These are phyloP conservation scores for Odontocolon sp. DNA, from an alignment of 2,888 invertebrate genomes.

Conservation along the genomic window DNA sequence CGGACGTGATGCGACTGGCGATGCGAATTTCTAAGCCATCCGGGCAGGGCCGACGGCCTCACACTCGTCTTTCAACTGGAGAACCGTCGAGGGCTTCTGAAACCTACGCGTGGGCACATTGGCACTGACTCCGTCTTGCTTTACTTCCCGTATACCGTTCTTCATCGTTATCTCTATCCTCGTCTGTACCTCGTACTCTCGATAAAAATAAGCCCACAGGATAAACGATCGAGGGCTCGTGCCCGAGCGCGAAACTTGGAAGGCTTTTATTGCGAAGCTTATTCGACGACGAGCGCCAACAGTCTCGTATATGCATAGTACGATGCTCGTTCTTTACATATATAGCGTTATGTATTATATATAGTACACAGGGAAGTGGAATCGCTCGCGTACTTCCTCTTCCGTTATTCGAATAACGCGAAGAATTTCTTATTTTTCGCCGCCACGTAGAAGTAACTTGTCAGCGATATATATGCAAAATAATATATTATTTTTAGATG, in stretches of 20 bases:
- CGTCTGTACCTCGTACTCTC: neutral
- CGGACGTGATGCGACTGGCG: slow-evolving; percentile 71
- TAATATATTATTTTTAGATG: too few relatives aligned
- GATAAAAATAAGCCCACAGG: slow-evolving; percentile 39
- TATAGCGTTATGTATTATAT: neutral
- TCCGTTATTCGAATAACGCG: slow-evolving; percentile 17
- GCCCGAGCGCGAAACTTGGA: slow-evolving; percentile 31
- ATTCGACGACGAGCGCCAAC: neutral
- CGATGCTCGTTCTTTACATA: neutral
- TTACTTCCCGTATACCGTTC: neutral
- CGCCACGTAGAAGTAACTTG: neutral
- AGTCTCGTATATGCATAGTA: neutral
- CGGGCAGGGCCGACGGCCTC: slow-evolving; percentile 69
- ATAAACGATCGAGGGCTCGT: slow-evolving; percentile 47
- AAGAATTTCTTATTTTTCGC: neutral
- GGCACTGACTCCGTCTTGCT: slow-evolving; percentile 10
- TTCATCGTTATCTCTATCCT: neutral
- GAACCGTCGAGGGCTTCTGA: slow-evolving; percentile 69
- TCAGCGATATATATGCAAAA: too few relatives aligned
- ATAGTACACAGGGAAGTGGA: neutral
- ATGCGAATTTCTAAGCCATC: slow-evolving; percentile 74
- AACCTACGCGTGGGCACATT: slow-evolving; percentile 68
- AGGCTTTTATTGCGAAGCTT: slow-evolving; percentile 42
- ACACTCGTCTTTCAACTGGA: slow-evolving; percentile 15
- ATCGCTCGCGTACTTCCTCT: slow-evolving; percentile 29